phyloP scores from a whole-genome alignment of 2,797 vertebrate species.

The Trichosurus vulpecula region DNA sequence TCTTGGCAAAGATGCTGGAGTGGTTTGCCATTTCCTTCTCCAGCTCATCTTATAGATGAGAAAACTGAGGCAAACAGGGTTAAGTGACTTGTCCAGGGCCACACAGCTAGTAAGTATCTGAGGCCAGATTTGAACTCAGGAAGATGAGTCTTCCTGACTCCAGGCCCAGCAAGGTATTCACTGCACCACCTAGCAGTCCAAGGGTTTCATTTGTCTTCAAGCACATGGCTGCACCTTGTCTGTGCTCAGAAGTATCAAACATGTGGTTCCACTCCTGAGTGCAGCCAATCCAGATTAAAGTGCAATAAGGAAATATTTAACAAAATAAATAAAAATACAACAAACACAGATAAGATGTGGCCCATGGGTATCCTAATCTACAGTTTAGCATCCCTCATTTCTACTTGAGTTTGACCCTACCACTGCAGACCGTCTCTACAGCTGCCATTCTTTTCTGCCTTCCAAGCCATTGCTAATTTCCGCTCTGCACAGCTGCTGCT shows the following conservation, averaged over 20 bases:
- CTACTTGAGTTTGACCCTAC: neutral
- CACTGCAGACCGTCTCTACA: neutral
- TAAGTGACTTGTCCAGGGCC: neutral
- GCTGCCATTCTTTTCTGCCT: neutral
- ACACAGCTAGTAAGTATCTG: neutral
- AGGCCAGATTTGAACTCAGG: neutral
- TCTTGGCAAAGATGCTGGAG: neutral
- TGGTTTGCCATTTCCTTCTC: neutral
- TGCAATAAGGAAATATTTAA: neutral
- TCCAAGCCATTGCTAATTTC: neutral
- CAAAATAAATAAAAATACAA: neutral
- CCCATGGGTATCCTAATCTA: neutral
- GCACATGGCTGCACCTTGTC: neutral
- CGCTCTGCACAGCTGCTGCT: neutral
- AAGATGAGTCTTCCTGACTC: neutral
- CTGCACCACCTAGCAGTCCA: neutral
- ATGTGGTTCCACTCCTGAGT: neutral
- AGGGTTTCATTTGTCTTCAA: neutral
- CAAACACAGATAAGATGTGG: neutral
- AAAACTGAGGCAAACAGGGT: neutral
- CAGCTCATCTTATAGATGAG: neutral
- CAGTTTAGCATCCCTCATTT: neutral
- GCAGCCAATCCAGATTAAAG: neutral
- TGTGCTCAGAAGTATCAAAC: neutral
- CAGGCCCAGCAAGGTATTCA: neutral